A percentile compares a stretch with the other conserved stretches of the same genome.
These are phyloP conservation scores for Coremacera marginata DNA, from an alignment of 2,888 invertebrate genomes.

Conservation along the genomic window DNA sequence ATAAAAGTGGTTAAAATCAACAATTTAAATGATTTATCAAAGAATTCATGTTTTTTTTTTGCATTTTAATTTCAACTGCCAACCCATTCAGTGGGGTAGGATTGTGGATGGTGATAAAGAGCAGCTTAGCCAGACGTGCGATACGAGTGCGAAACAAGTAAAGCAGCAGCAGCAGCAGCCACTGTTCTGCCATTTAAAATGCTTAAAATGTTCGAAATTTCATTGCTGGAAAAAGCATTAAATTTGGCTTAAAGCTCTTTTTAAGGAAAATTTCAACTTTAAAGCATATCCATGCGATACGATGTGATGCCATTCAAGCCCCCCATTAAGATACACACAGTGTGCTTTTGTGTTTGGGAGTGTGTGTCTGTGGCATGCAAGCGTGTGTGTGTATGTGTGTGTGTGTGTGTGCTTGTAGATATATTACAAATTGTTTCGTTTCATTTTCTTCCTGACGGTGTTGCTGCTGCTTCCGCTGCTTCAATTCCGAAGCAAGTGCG, in stretches of 20 bases:
- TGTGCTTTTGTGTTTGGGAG: constrained; percentile 22
- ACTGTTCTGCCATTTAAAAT: neutral
- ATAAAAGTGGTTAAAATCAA: constrained; percentile 29
- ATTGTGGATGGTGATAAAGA: too few species aligned
- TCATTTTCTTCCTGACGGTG: constrained; percentile 15
- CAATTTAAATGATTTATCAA: constrained; percentile 24
- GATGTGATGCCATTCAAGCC: neutral
- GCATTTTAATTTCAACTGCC: neutral
- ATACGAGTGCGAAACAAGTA: too few species aligned
- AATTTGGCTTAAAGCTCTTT: constrained; percentile 33
- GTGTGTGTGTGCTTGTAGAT: constrained; percentile 56
- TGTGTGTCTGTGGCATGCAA: constrained; percentile 36
- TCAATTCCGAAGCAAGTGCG: constrained; percentile 20
- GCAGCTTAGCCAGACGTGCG: too few species aligned
- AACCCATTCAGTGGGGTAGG: neutral
- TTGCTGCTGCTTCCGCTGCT: neutral
- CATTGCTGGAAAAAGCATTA: constrained; percentile 23
- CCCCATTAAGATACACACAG: constrained; percentile 6
- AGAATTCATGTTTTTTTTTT: constrained; percentile 8
- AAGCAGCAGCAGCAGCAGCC: neutral
- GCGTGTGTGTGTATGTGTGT: constrained; percentile 12
- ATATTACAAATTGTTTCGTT: constrained; percentile 66
- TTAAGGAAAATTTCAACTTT: constrained; percentile 38
- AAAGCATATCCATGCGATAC: constrained; percentile 28
- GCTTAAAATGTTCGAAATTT: neutral